phyloP scores from a whole-genome alignment of 2,888 invertebrate genomes.

The Helobdella robusta region DNA sequence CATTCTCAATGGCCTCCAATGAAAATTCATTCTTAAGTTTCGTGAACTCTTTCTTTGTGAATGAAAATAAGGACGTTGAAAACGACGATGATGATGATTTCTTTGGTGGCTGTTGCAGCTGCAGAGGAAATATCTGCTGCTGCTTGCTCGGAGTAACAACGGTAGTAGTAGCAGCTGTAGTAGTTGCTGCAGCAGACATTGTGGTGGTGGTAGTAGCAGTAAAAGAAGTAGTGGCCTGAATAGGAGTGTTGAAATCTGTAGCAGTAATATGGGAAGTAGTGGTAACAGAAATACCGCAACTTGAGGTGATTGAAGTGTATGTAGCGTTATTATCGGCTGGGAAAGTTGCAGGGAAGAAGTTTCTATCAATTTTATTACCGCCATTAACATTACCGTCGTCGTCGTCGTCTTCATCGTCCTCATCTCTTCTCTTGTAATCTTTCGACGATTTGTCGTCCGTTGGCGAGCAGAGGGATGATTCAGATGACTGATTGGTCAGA shows the following conservation, averaged over 20 bases:
- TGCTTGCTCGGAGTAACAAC: too few species aligned
- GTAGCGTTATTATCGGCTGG: too few species aligned
- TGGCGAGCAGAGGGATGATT: background rate
- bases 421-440: background rate
- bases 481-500: constrained; percentile 1
- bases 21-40: constrained; percentile 20
- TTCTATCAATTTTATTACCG: too few species aligned
- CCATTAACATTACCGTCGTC: too few species aligned
- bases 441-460: background rate
- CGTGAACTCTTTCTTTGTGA: constrained; percentile 16
- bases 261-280: too few species aligned
- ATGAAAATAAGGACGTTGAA: constrained; percentile 4
- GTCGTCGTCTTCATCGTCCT: background rate
- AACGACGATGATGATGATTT: constrained; percentile 12
- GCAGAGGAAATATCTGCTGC: too few species aligned
- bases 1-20: constrained; percentile 5
- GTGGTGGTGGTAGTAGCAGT: background rate
- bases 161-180: background rate
- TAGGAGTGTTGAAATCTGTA: too few species aligned
- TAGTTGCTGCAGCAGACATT: background rate
- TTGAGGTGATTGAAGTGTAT: background rate
- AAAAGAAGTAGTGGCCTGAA: too few species aligned
- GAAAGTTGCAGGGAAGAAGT: constrained; percentile 13
- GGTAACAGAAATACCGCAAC: too few species aligned
- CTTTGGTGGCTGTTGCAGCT: background rate